Evolutionary conservation across 2,113 vertebrate genomes (phyloP).

Genomic region (Pavo muticus): DNA sequence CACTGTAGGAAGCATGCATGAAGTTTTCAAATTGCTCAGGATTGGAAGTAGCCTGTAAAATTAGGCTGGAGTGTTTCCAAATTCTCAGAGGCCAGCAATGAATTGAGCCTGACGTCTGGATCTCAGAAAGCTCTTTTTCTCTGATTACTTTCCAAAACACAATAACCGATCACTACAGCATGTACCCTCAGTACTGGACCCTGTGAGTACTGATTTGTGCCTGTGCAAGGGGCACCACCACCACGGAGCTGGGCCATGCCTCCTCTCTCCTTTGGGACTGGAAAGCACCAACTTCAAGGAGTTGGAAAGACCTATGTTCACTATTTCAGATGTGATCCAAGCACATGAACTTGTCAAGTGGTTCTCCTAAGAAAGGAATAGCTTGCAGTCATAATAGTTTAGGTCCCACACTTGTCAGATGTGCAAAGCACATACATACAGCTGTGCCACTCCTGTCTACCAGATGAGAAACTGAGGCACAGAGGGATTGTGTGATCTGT

Average conservation of each 20-base stretch:
- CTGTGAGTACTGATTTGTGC: too few species aligned
- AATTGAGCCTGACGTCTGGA: not conserved
- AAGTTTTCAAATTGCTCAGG: not conserved
- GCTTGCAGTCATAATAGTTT: not conserved
- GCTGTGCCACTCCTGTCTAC: not conserved
- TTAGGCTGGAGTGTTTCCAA: not conserved
- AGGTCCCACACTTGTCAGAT: not conserved
- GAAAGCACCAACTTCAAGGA: not conserved
- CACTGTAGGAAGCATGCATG: not conserved
- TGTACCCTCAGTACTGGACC: not conserved
- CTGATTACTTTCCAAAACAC: not conserved
- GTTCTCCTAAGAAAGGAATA: not conserved
- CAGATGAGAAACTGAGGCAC: not conserved
- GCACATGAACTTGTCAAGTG: not conserved
- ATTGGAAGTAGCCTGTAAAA: rapidly evolving
- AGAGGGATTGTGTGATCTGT: not conserved
- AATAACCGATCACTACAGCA: not conserved
- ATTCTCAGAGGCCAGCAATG: not conserved
- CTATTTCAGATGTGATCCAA: not conserved
- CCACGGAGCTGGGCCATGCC: not conserved
- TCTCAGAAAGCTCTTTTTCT: not conserved
- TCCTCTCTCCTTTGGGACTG: not conserved
- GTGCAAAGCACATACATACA: not conserved
- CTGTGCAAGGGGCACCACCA: not conserved
- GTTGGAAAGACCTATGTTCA: not conserved